Base-by-base conservation (phyloP, 2,797 vertebrate species). In the Sebastes nivosus region DNA sequence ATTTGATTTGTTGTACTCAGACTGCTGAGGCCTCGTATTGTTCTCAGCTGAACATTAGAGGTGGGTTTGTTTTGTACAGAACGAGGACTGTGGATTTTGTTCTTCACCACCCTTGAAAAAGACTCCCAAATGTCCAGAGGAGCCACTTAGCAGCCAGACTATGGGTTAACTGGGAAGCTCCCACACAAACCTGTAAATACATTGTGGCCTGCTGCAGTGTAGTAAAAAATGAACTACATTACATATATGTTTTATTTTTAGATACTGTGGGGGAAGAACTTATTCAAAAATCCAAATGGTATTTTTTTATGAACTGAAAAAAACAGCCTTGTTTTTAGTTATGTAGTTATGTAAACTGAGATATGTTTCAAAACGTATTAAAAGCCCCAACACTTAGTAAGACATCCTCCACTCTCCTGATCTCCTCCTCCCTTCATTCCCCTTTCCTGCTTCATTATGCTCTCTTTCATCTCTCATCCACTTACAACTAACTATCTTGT, bases 311-410 rank as follows among this genome's bases (percentile, higher is more conserved):
- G 38, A 42, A 42, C 38, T 42, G 38, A 42, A 14, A 42, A 42
- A 42, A 42, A 42, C 38, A 42, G 38, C 5, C 38, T 42, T 14
- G 38, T 42, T 42, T 42, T 42, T 42, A 42, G 13, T 42, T 42
- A 6, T 42, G 36, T 38, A 38, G 36, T 38, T 24, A 34, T 80
- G 65, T 86, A 90, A 90, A 85, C 64, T 73, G 78, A 80, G 71
- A 84, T 71, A 73, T 75, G 78, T 82, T 87, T 86, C 61, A 76
- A 82, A 74, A 60, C 36, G 13, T 71, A 50, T 66, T 75, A 77
- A 75, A 77, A 69, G 59, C 68, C 54, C 18, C 61, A 85, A 72
- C 59, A 79, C 71, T 16, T 13, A 22, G 16, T 42, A 50, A 55
- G 20, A 71, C 54, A 77, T 72, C 70, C 54, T 70, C 16, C 38